These are phyloP conservation scores for Drosophila histrio DNA, from an alignment of 2,888 invertebrate species.

Conservation along the genomic window DNA sequence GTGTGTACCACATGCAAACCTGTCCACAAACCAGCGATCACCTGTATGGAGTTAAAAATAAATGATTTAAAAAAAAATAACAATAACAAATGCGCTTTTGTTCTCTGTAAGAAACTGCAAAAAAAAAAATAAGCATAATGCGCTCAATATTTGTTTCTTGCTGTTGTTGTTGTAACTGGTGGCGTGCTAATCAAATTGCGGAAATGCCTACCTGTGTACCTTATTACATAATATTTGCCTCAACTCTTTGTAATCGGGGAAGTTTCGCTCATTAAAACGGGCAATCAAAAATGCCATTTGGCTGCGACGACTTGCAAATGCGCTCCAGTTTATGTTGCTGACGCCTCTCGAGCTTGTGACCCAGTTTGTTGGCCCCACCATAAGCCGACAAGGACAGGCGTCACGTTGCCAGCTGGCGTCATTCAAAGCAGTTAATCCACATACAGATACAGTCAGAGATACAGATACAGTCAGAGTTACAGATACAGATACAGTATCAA, in stretches of 20 bases:
- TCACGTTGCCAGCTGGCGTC: slow-evolving; percentile 56
- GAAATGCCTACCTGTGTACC: slow-evolving; percentile 57
- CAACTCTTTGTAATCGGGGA: slow-evolving; percentile 58
- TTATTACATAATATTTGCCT: slow-evolving; percentile 68
- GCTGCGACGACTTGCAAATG: slow-evolving; percentile 72
- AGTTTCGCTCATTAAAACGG: slow-evolving; percentile 68
- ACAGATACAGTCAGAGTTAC: not conserved
- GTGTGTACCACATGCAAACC: slow-evolving; percentile 55
- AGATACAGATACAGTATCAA: slow-evolving; percentile 6
- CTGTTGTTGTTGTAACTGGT: slow-evolving; percentile 2
- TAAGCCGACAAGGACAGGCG: slow-evolving; percentile 35
- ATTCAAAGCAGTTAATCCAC: slow-evolving; percentile 54
- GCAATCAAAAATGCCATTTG: slow-evolving; percentile 57
- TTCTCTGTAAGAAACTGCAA: slow-evolving; percentile 52
- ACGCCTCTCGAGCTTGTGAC: slow-evolving; percentile 40
- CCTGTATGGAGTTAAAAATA: slow-evolving; percentile 54
- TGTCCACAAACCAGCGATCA: slow-evolving; percentile 41
- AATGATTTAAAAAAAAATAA: slow-evolving; percentile 10
- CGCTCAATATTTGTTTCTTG: slow-evolving; percentile 20
- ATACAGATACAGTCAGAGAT: slow-evolving; percentile 10
- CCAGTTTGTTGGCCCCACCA: slow-evolving; percentile 60
- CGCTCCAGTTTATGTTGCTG: slow-evolving; percentile 66
- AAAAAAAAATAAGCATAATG: slow-evolving; percentile 66
- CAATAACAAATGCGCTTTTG: slow-evolving; percentile 65
- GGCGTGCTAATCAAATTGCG: slow-evolving; percentile 60